Evolutionary conservation across 2,888 invertebrate species (phyloP).

Genomic region (Masnerella sp.): DNA sequence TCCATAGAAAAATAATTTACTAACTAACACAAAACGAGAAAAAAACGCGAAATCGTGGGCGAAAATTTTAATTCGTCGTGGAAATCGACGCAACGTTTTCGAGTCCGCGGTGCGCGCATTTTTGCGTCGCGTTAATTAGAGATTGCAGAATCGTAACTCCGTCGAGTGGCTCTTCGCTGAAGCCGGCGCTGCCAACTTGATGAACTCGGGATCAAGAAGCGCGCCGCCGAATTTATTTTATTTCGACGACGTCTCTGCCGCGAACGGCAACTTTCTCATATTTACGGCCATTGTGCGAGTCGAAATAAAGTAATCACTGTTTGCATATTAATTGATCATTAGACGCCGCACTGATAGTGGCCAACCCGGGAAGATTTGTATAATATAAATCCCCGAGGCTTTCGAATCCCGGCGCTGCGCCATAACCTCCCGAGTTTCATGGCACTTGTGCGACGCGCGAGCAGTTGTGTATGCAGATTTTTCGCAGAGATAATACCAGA

Average conservation of each 20-base stretch:
- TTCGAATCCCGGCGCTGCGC: conserved; percentile 44
- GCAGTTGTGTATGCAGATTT: conserved; percentile 51
- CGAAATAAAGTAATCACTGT: conserved; percentile 75
- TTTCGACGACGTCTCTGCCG: conserved; percentile 32
- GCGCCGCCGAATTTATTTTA: conserved; percentile 28
- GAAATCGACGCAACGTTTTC: conserved; percentile 11
- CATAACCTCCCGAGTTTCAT: conserved; percentile 39
- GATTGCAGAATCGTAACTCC: conserved; percentile 17
- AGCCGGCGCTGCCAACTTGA: conserved; percentile 16
- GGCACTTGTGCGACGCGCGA: conserved; percentile 12
- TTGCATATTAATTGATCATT: conserved; percentile 77
- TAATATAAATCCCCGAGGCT: conserved; percentile 54
- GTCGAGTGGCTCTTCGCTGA: conserved; percentile 10
- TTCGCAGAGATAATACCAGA: conserved; percentile 47
- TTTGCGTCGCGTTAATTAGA: conserved; percentile 15
- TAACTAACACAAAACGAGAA: background rate
- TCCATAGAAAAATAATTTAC: no score
- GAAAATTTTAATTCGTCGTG: conserved; percentile 1
- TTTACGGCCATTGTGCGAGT: conserved; percentile 67
- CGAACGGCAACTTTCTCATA: conserved; percentile 54
- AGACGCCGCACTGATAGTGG: conserved; percentile 57
- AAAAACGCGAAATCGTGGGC: background rate
- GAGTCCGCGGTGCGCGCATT: conserved; percentile 7
- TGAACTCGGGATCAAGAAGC: conserved; percentile 23
- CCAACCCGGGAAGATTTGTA: conserved; percentile 55